phyloP scores from a whole-genome alignment of 2,113 vertebrate genomes.

The Nesogale talazaci region DNA sequence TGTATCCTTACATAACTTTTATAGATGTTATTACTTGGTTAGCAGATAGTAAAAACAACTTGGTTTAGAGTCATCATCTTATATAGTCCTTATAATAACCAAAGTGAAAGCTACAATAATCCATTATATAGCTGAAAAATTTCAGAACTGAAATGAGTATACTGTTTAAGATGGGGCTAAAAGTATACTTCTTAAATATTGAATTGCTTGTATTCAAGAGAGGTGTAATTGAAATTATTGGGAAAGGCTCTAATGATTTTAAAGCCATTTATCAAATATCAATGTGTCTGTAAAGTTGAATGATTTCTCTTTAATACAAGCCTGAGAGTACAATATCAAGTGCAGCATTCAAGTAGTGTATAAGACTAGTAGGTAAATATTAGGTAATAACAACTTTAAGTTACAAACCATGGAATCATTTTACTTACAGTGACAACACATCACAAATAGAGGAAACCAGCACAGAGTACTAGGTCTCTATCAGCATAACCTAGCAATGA shows the following conservation, averaged over 20 bases:
- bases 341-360: not conserved
- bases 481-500: slow-evolving; percentile 52
- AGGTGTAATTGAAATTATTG: not conserved
- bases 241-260: not conserved
- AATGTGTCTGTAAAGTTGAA: not conserved
- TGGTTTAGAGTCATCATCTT: no score
- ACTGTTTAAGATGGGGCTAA: not conserved
- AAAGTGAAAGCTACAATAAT: slow-evolving; percentile 12
- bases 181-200: not conserved
- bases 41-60: no score
- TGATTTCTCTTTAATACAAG: not conserved
- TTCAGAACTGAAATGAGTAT: slow-evolving; percentile 22
- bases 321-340: not conserved
- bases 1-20: no score
- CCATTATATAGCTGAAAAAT: slow-evolving; percentile 18
- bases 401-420: not conserved
- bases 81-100: not conserved
- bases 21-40: no score
- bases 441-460: not conserved
- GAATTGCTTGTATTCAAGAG: not conserved
- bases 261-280: not conserved
- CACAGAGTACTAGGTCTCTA: slow-evolving; percentile 1
- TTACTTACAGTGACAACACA: slow-evolving; percentile 35
- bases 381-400: slow-evolving; percentile 38
- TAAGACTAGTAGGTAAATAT: slow-evolving; percentile 15